Base-by-base conservation (phyloP, 1,140 invertebrate species). In the Diplogasteroides magnus region DNA sequence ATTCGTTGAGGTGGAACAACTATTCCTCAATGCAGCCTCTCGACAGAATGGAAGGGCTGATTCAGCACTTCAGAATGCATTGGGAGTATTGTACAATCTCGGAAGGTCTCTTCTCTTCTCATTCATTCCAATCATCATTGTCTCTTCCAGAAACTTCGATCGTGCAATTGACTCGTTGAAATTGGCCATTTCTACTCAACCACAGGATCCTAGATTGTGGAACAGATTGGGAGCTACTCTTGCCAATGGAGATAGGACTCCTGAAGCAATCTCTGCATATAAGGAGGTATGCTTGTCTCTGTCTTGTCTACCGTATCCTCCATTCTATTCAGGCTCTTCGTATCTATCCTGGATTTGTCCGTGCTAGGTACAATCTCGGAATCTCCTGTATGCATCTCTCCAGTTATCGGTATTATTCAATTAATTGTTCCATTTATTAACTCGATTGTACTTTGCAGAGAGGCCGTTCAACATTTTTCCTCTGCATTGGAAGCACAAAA, bases 341-440 rank as follows among this genome's bases (percentile, higher is more conserved):
- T 82, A 85, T 98, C 29, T 90, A 91, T 64, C 96, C 96, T 2
- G 94, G 95, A 19, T 98, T 95, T 83, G 95, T 98, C 72, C 87
- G 96, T 64, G 93, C 94, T 25, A 87, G 96, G 74, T 98, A 96
- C 80, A 98, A 99, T 86, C 89, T 99, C 64, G 96, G 94, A 11
- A 96, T 99, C 61, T 92, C 92, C 66, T 98, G 95, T 83, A 91
- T 97, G 82, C 96, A 97, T 86, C 87, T 98, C n/a, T 89, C 90
- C 77, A 91, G 91, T 28, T 90, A 97, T 79, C 92, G 88, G 90
- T 91, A 85, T 84, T 82, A 76, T 31, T 60, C n/a, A 15, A 13
- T 11, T 25, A 31, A 23, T 1, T 67, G 48, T 67, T 62, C 28
- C 28, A 31, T 27, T 69, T 37, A 48, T 11, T 48, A 48, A 48